Evolutionary conservation across 2,888 invertebrate species (phyloP), one percentile per base, ranked within the genome.

Genomic region (Diadegma fenestrale): DNA sequence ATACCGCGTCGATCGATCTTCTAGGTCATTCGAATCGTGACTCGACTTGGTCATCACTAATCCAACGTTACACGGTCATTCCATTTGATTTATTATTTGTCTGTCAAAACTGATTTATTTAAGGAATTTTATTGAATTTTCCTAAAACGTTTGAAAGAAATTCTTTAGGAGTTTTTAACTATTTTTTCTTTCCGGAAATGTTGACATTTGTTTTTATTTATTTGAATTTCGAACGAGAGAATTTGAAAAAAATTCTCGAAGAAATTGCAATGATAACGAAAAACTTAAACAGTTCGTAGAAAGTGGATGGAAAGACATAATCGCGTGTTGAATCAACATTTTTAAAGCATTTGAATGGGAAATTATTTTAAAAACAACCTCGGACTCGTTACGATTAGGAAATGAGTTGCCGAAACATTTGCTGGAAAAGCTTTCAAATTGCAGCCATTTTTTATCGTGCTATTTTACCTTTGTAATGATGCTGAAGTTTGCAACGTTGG

Each of bases 1-100:
- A 45, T 8, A 37, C 64, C 45, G 37, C 37, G 71, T 58, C 84
- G 80, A 72, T 84, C 80, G 84, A 84, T 80, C 45, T 75, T 80
- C 71, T 66, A 75, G 75, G 75, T 75, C 75, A 75, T 12, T 33
- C 17, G 63, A 64, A 64, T 75, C 63, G 63, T 75, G 73, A 45
- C 61, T 73, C 26, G 10, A 37, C 22, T 41, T 26, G 61, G 30
- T 43, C n/a, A 5, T n/a, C 43, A 14, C 26, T 26, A 58, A 58
- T 22, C 26, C 26, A 58, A 58, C 26, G 26, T 26, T 26, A 22
- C 2, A 6, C 10, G 41, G 33, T 48, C 17, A 17, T 75, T 68
- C 51, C 22, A 51, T 30, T 58, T 58, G 30, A 51, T 45, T 19
- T 10, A 71, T 19, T 10, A 71, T 71, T 76, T 6, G 22, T 37